phyloP scores from a whole-genome alignment of 2,797 vertebrate genomes.

The Spheniscus humboldti region DNA sequence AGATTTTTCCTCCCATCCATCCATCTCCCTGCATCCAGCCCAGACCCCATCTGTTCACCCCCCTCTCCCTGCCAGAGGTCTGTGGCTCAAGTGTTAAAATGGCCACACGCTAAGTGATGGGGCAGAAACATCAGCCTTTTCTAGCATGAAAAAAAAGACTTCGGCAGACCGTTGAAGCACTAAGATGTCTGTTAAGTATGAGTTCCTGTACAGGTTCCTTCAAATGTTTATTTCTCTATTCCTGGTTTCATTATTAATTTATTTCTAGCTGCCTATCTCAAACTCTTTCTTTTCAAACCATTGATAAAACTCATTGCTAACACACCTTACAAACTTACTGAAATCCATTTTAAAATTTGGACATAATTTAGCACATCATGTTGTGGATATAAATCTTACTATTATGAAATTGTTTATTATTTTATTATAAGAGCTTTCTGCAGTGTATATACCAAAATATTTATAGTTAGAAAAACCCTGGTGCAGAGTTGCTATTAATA shows the following conservation, averaged over 20 bases:
- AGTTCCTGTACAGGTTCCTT: background rate
- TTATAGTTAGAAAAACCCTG: background rate
- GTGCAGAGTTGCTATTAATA: background rate
- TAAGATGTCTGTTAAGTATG: background rate
- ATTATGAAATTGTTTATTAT: background rate
- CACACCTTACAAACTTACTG: background rate
- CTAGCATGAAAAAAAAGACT: background rate
- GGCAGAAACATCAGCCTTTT: background rate
- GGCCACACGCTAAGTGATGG: background rate
- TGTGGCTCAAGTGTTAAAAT: background rate
- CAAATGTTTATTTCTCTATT: background rate
- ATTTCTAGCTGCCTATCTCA: background rate
- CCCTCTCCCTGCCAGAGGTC: background rate
- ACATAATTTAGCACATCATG: background rate
- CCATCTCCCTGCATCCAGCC: background rate
- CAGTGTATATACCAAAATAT: background rate
- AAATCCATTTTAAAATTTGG: background rate
- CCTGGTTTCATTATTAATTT: background rate
- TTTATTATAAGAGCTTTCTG: background rate
- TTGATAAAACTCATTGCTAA: background rate
- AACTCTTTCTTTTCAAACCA: background rate
- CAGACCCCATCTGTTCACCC: background rate
- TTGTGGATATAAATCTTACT: background rate
- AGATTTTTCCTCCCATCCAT: background rate
- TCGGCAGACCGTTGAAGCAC: background rate